Conservation (phyloP, 2,797 vertebrate species). For the Hemibagrus guttatus region DNA sequence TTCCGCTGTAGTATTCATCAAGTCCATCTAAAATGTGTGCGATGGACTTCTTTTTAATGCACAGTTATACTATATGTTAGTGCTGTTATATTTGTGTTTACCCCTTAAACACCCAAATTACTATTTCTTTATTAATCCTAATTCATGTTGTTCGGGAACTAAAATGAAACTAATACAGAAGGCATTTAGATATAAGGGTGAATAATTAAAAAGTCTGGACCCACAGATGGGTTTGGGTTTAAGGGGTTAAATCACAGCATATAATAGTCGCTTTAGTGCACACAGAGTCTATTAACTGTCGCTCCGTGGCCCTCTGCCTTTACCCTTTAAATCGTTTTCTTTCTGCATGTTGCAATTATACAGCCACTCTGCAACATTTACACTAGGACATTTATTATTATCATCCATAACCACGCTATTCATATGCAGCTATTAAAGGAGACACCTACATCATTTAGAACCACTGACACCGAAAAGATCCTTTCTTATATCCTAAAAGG, state of each 20-base stretch:
- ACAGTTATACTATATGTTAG: background rate
- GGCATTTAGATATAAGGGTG: background rate
- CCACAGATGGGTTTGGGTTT: background rate
- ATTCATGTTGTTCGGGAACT: background rate
- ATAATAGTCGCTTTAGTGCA: background rate
- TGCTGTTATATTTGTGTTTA: constrained; percentile 1
- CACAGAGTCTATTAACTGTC: background rate
- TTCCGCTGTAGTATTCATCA: constrained; percentile 11
- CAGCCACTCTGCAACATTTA: constrained; percentile 11
- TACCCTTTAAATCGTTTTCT: background rate
- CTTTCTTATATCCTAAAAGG: background rate
- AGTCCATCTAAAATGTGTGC: background rate
- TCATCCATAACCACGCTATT: background rate
- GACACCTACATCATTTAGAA: background rate
- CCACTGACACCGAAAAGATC: background rate
- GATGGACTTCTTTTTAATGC: background rate
- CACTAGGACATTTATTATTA: background rate
- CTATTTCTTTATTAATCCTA: background rate
- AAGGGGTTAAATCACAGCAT: background rate
- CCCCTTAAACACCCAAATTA: background rate
- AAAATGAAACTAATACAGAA: background rate
- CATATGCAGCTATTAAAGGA: background rate
- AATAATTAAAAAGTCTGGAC: background rate
- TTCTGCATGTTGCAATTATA: constrained; percentile 6
- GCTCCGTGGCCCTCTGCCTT: background rate